Base-by-base conservation (phyloP, 2,797 vertebrate genomes). In the Enteromius treurensis region DNA sequence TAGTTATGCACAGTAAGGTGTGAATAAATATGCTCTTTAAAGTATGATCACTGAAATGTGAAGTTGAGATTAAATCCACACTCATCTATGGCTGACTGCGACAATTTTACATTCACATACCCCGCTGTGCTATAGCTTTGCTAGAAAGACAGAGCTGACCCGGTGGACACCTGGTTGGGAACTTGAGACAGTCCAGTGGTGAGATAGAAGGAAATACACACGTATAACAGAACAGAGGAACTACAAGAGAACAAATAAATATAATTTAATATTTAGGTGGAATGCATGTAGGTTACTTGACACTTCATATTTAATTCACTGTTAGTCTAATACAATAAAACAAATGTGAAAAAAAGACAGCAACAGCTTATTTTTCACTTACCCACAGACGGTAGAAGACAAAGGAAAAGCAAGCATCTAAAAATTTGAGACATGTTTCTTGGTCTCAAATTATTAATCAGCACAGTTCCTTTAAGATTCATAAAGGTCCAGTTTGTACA, bases 161-260 rank as follows among this genome's bases (percentile, higher is more conserved):
- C 0, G 91, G 85, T 0, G 92, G 90, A 81, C 95, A 96, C 11
- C 4, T 75, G 29, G 90, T 86, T 0, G 94, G 91, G 84, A 92
- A 96, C 26, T 86, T 90, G 89, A 95, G 93, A 85, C 95, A 96
- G 83, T 94, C 92, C 90, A 93, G 74, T 10, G 93, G 94, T 1
- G 94, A 94, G 80, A 95, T 82, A 75, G 94, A 68, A 0, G 95
- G 95, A 47, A 95, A 95, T 64, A 95, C 93, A 73, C 95, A 96
- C 4, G 91, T 95, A 91, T 94, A 95, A 71, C 95, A 96, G 88
- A 94, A 93, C 81, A 95, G 91, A 40, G 93, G 87, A 71, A 77
- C 92, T 94, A 86, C 69, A 69, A 49, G 8, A 55, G 0, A 55
- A 42, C 9, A 42, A 42, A 42, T 42, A 10, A 42, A 42, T 42